phyloP scores from a whole-genome alignment of 2,113 vertebrate genomes.

The Pao palembangensis region DNA sequence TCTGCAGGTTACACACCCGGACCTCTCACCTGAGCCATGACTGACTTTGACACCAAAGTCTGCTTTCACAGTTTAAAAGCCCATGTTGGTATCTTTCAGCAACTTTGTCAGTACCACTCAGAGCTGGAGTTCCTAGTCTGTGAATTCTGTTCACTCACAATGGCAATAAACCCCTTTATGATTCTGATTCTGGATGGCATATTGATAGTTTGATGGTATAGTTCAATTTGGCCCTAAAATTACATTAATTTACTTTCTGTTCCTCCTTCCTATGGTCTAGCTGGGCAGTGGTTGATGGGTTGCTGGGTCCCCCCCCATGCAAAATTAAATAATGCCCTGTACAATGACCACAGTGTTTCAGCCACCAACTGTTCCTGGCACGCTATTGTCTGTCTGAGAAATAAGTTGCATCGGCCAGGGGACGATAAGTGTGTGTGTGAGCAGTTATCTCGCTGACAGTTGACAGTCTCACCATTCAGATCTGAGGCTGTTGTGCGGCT shows the following conservation, averaged over 20 bases:
- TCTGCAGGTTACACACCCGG: constrained; percentile 1
- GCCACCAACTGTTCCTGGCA: constrained; percentile 60
- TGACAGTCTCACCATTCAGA: constrained; percentile 11
- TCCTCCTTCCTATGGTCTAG: constrained; percentile 22
- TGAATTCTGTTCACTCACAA: no score
- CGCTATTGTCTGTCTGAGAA: constrained; percentile 50
- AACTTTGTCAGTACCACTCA: neutral
- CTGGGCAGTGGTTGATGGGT: constrained; percentile 37
- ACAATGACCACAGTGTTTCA: constrained; percentile 66
- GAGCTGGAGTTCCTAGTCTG: no score
- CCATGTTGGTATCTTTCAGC: neutral
- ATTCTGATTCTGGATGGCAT: no score
- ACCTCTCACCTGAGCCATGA: constrained; percentile 43
- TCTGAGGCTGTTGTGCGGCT: neutral
- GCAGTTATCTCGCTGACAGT: constrained; percentile 43
- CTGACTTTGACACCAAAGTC: constrained; percentile 33
- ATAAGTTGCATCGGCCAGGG: constrained; percentile 34
- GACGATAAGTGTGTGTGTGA: constrained; percentile 35
- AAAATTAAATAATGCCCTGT: constrained; percentile 49
- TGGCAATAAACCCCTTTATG: no score
- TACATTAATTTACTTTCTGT: constrained; percentile 2
- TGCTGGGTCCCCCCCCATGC: constrained; percentile 7
- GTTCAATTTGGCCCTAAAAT: neutral
- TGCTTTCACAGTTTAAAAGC: constrained; percentile 11
- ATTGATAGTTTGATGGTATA: neutral